Percentiles rank a stretch among this genome's conserved stretches.
Conservation (phyloP, 2,113 vertebrate species). For the Clinocottus analis region DNA sequence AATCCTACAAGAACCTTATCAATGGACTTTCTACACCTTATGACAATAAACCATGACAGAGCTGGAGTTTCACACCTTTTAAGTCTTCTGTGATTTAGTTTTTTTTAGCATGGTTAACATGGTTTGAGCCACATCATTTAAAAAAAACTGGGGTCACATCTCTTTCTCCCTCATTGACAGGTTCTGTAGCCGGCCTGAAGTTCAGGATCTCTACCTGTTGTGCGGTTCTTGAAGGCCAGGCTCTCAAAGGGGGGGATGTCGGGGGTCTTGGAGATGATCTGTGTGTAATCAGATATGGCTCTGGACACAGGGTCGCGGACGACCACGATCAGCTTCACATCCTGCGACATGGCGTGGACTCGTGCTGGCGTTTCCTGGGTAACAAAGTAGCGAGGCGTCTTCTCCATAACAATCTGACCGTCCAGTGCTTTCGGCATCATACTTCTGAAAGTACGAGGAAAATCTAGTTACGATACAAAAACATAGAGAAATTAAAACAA, state of each 20-base stretch:
- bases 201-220: slow-evolving; percentile 57
- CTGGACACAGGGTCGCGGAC: slow-evolving; percentile 85
- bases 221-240: slow-evolving; percentile 84
- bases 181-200: background rate
- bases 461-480: background rate
- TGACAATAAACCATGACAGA: background rate
- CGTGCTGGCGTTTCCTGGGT: slow-evolving; percentile 82
- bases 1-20: background rate
- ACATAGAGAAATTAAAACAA: background rate
- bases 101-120: too few relatives aligned
- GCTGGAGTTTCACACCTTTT: background rate
- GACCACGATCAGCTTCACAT: slow-evolving; percentile 85
- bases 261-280: slow-evolving; percentile 86
- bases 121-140: too few relatives aligned
- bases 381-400: slow-evolving; percentile 86
- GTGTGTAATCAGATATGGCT: slow-evolving; percentile 87
- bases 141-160: too few relatives aligned
- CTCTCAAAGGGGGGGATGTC: slow-evolving; percentile 83
- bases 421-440: slow-evolving; percentile 88
- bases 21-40: background rate
- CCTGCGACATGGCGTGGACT: slow-evolving; percentile 82
- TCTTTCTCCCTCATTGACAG: background rate
- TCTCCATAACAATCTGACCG: slow-evolving; percentile 87
- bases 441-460: slow-evolving; percentile 68
- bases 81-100: background rate